Evolutionary conservation across 2,888 invertebrate genomes (phyloP).

Genomic region (Mesorhabditis belari): DNA sequence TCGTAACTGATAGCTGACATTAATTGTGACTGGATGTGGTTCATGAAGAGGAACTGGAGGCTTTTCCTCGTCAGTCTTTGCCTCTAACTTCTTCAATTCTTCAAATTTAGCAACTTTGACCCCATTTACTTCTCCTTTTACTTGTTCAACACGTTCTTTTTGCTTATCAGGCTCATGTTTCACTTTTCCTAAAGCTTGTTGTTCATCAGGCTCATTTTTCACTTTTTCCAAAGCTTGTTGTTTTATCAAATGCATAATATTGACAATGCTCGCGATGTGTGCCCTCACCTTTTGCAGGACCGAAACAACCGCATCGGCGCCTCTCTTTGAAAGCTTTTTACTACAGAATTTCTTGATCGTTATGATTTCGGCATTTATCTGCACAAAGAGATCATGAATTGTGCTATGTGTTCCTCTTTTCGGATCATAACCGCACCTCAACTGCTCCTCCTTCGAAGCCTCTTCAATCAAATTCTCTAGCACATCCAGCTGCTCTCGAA

Average conservation of each 20-base stretch:
- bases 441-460: slow-evolving; percentile 8
- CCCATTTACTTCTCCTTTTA: too few relatives aligned
- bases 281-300: slow-evolving; percentile 33
- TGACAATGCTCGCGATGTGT: slow-evolving; percentile 31
- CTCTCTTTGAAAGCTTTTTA: slow-evolving; percentile 35
- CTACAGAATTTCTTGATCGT: slow-evolving; percentile 41
- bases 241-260: slow-evolving; percentile 14
- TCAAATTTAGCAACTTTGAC: too few relatives aligned
- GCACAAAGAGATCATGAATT: slow-evolving; percentile 40
- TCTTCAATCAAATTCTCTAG: slow-evolving; percentile 32
- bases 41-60: not conserved
- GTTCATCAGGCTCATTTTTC: slow-evolving; percentile 14
- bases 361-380: slow-evolving; percentile 45
- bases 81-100: too few relatives aligned
- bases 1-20: not conserved
- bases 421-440: slow-evolving; percentile 3
- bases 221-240: slow-evolving; percentile 12
- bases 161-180: slow-evolving; percentile 11
- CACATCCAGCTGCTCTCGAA: slow-evolving; percentile 28
- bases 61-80: not conserved
- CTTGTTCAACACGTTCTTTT: not conserved
- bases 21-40: too few relatives aligned
- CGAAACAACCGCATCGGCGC: slow-evolving; percentile 40
- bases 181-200: slow-evolving; percentile 12
- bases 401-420: slow-evolving; percentile 9